phyloP scores from a whole-genome alignment of 2,797 vertebrate species.

The Lagocephalus sceleratus region DNA sequence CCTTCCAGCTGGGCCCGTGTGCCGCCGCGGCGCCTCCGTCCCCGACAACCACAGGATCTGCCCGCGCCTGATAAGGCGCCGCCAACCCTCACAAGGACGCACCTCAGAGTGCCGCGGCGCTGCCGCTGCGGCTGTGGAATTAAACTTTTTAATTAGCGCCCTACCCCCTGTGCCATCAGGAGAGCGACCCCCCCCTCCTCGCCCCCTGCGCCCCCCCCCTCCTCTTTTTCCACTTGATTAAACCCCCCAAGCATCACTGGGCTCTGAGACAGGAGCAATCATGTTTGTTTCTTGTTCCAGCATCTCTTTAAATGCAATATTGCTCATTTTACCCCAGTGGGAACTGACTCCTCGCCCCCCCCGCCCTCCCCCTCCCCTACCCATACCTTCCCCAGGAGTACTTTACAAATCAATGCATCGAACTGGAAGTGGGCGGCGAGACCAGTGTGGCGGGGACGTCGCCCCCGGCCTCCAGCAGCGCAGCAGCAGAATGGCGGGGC shows the following conservation, averaged over 20 bases:
- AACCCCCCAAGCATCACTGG: conserved; percentile 46
- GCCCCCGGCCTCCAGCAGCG: conserved; percentile 1
- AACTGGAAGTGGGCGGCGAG: not conserved
- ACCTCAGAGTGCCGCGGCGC: conserved; percentile 71
- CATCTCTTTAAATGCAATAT: conserved; percentile 43
- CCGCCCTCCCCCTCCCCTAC: not conserved
- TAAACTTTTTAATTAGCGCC: conserved; percentile 82
- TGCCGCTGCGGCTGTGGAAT: conserved; percentile 71
- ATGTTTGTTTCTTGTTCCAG: conserved; percentile 54
- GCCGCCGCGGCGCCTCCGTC: conserved; percentile 47
- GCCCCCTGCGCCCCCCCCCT: conserved; percentile 49
- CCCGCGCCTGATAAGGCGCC: conserved; percentile 73
- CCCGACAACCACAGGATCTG: conserved; percentile 70
- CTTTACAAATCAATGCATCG: conserved; percentile 8
- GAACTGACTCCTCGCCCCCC: not conserved
- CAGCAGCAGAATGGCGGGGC: conserved; percentile 1
- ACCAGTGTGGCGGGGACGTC: conserved; percentile 8
- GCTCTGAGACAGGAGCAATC: conserved; percentile 51
- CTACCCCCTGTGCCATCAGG: conserved; percentile 56
- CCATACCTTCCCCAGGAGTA: not conserved
- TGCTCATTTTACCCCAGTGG: conserved; percentile 22
- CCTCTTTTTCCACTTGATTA: conserved; percentile 65
- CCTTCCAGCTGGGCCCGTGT: conserved; percentile 64
- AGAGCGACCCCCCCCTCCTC: conserved; percentile 61
- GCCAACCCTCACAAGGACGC: conserved; percentile 73